Base-by-base conservation (phyloP, 2,113 vertebrate species). In the Corythornis vintsioides region DNA sequence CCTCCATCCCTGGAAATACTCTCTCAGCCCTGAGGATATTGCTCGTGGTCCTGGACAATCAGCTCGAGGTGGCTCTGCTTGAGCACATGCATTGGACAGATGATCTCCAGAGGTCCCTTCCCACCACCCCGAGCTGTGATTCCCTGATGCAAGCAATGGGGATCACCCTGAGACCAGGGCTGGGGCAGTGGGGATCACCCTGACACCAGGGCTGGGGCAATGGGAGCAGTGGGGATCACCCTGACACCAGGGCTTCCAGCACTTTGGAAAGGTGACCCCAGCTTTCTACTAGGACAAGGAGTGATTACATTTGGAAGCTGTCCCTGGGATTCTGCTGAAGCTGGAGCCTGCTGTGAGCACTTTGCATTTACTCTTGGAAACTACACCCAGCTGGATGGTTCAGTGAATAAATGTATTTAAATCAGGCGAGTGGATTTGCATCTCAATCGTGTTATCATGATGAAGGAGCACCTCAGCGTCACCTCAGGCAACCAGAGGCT, bases 401-500 rank as follows among this genome's bases (percentile, higher is more conserved):
- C 92, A 89, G 91, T 82, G 82, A 82, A 87, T 66, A 90, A 93
- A 87, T 63, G 60, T 66, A 95, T 94, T 94, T 91, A 94, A 95
- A 96, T 91, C 59, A 95, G 82, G 84, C 56, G 85, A 70, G 78
- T 71, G 78, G 18, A 95, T 96, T 93, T 96, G 91, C 89, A 96
- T 95, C 64, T 89, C 93, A 94, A 95, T 96, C 84, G 19, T 83
- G 75, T 92, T 96, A 96, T 87, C 95, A 93, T 91, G 82, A 96
- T 83, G 82, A 93, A 92, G 72, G 92, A 94, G 91, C 92, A 94
- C 85, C 71, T 94, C 2, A 4, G 56, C 9, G 3, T 92, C 94
- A 93, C 96, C 94, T 89, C 71, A 92, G 95, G 96, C 96, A 95
- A 95, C 50, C 74, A 42, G 76, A 90, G 84, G 59, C 91, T 93